These are phyloP conservation scores for Rissa tridactyla DNA, from an alignment of 2,113 vertebrate species.

Conservation along the genomic window DNA sequence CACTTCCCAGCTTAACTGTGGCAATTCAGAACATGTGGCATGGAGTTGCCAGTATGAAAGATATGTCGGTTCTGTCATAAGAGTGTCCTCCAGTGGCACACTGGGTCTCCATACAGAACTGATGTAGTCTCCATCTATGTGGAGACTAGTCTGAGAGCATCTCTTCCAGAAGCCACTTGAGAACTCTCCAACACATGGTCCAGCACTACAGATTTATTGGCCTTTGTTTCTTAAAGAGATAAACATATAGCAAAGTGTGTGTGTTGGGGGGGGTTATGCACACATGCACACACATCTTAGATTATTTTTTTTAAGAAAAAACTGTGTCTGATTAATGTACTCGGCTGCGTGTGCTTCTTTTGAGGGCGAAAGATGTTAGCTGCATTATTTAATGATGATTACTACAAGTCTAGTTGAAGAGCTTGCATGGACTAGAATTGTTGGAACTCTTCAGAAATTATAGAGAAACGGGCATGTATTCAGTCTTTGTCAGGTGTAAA, in stretches of 20 bases:
- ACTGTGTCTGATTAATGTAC: not conserved
- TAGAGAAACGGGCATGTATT: not conserved
- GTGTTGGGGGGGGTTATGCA: not conserved
- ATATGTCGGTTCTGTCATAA: not conserved
- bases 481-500: not conserved
- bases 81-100: not conserved
- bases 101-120: not conserved
- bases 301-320: not conserved
- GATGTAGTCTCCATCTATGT: not conserved
- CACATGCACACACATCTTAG: accelerated
- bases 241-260: not conserved
- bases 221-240: not conserved
- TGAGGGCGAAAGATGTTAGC: not conserved
- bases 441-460: not conserved
- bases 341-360: not conserved
- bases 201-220: not conserved
- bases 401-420: not conserved
- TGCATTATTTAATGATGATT: not conserved
- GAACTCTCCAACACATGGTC: not conserved
- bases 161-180: not conserved
- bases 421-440: not conserved
- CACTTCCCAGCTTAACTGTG: not conserved
- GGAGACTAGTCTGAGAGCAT: not conserved
- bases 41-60: not conserved
- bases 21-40: not conserved